A percentile compares a stretch with the other conserved stretches of the same genome.
Conservation (phyloP, 1,140 invertebrate species). For the Drosophila novamexicana region DNA sequence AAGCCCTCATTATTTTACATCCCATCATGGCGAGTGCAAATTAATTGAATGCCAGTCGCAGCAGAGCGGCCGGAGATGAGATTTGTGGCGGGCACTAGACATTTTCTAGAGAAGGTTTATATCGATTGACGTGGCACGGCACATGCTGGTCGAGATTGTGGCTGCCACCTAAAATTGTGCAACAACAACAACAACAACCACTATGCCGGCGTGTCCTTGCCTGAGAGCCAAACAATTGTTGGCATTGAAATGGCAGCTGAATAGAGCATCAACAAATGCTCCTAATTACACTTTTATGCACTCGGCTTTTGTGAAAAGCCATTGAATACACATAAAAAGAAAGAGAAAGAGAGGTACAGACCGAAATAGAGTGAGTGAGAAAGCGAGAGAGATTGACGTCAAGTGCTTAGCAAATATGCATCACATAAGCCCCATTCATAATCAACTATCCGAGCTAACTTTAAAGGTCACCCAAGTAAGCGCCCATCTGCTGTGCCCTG, state of each 20-base stretch:
- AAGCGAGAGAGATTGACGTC: constrained; percentile 1
- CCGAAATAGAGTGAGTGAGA: not conserved
- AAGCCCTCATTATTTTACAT: constrained; percentile 49
- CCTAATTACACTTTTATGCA: constrained; percentile 46
- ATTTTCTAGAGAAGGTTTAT: constrained; percentile 11
- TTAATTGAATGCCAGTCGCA: constrained; percentile 68
- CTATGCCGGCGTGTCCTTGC: constrained; percentile 19
- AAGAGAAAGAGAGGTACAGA: not conserved
- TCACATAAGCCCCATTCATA: constrained; percentile 15
- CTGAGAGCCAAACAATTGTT: constrained; percentile 23
- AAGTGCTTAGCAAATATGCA: not conserved
- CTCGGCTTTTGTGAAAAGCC: constrained; percentile 20
- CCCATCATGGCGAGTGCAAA: constrained; percentile 53
- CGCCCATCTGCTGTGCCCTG: constrained; percentile 25
- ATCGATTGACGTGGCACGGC: constrained; percentile 42
- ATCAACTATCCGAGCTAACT: constrained; percentile 12
- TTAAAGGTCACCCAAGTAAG: constrained; percentile 35
- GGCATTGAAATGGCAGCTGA: constrained; percentile 41
- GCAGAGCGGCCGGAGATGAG: constrained; percentile 12
- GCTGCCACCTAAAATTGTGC: not conserved
- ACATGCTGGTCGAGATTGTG: constrained; percentile 25
- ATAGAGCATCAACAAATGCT: constrained; percentile 27
- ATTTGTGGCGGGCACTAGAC: constrained; percentile 1
- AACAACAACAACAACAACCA: constrained; percentile 1
- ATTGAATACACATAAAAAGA: constrained; percentile 30